Conservation (phyloP, 2,797 vertebrate species). For the Moxostoma hubbsi region DNA sequence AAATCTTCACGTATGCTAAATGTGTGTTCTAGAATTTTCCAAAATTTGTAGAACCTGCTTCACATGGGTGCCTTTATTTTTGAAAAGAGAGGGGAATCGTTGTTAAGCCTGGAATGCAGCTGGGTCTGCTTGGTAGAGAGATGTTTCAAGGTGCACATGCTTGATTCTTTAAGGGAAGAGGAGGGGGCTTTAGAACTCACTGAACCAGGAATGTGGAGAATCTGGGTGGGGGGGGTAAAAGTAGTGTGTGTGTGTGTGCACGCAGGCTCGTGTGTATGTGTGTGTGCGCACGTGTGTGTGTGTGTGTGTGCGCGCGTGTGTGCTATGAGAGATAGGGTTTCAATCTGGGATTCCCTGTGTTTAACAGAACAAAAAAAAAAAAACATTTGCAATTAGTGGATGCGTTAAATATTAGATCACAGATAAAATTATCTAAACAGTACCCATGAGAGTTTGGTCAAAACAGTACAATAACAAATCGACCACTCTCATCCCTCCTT, state of each 20-base stretch:
- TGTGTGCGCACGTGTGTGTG: conserved; percentile 34
- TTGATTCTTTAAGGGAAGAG: conserved; percentile 66
- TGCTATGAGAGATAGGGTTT: conserved; percentile 48
- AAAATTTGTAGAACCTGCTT: conserved; percentile 58
- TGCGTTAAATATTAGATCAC: conserved; percentile 40
- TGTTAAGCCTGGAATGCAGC: conserved; percentile 78
- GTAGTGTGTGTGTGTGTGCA: background rate
- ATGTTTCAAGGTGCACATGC: conserved; percentile 78
- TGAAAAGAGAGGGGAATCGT: conserved; percentile 71
- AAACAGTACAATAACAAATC: conserved; percentile 6
- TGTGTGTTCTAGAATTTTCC: conserved; percentile 5
- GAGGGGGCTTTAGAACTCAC: conserved; percentile 76
- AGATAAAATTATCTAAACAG: conserved; percentile 25
- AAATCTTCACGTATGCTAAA: background rate
- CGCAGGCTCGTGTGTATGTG: conserved; percentile 35
- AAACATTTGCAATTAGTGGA: conserved; percentile 39
- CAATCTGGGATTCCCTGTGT: conserved; percentile 53
- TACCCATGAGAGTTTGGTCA: conserved; percentile 6
- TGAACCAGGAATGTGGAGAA: conserved; percentile 82
- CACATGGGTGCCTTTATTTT: conserved; percentile 70
- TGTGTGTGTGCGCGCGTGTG: conserved; percentile 36
- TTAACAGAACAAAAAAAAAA: conserved; percentile 47
- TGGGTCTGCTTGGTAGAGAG: conserved; percentile 72
- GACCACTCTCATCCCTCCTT: background rate
- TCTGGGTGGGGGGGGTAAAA: conserved; percentile 65